phyloP scores from a whole-genome alignment of 2,113 vertebrate species.

The Cyprinus carpio region DNA sequence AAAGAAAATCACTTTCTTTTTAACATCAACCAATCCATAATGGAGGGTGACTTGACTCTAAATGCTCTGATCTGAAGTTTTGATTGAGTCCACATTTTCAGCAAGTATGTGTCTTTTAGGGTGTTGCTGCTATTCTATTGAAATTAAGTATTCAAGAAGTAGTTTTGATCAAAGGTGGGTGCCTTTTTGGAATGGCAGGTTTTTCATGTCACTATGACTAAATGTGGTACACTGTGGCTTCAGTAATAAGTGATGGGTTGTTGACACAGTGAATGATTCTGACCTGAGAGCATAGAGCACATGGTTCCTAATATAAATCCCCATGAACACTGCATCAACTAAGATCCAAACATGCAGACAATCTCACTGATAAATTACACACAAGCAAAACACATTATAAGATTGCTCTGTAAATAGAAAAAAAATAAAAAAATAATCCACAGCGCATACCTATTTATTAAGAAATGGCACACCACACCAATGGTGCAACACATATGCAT shows the following conservation, averaged over 20 bases:
- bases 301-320: constrained; percentile 37
- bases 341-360: constrained; percentile 54
- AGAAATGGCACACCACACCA: neutral
- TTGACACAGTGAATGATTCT: constrained; percentile 24
- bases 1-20: neutral
- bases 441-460: constrained; percentile 5
- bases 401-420: constrained; percentile 49
- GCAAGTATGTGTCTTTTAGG: neutral
- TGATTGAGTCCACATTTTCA: constrained; percentile 10
- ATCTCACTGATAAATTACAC: constrained; percentile 46
- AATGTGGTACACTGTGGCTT: neutral
- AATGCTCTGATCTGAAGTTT: neutral
- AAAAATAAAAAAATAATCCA: constrained; percentile 46
- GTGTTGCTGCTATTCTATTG: neutral
- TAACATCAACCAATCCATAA: constrained; percentile 1
- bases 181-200: neutral
- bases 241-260: constrained; percentile 2
- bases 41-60: constrained; percentile 4
- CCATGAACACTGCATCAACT: constrained; percentile 19
- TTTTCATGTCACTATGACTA: neutral
- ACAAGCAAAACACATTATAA: constrained; percentile 46
- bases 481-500: neutral
- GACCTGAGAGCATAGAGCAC: neutral
- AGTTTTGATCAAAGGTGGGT: constrained; percentile 17
- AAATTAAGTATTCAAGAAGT: neutral